phyloP scores from a whole-genome alignment of 2,888 invertebrate species.

The Caenorhabditis japonica region DNA sequence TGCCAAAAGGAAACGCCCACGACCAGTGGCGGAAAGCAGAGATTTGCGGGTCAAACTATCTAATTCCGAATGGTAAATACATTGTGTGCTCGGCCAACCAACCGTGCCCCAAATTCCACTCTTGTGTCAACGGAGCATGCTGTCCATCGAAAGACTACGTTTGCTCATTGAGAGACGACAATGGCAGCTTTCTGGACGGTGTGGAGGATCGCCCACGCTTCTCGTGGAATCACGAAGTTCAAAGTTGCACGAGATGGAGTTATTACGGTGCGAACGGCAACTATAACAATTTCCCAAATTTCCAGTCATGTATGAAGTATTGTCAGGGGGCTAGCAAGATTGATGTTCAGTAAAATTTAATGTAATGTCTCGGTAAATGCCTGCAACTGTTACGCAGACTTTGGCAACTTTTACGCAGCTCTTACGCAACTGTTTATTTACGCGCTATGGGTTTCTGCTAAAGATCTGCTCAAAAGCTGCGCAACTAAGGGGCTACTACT shows the following conservation, averaged over 20 bases:
- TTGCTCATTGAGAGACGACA: conserved; percentile 72
- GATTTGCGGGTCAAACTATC: conserved; percentile 68
- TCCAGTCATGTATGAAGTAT: conserved; percentile 60
- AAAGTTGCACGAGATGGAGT: conserved; percentile 73
- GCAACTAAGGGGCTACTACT: too few relatives aligned
- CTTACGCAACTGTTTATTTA: too few relatives aligned
- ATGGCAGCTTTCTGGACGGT: conserved; percentile 72
- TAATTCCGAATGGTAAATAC: conserved; percentile 75
- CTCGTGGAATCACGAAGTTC: conserved; percentile 71
- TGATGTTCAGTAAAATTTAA: too few relatives aligned
- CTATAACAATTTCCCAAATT: conserved; percentile 75
- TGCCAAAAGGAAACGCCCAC: conserved; percentile 55
- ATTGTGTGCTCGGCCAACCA: conserved; percentile 53
- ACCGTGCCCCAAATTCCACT: conserved; percentile 71
- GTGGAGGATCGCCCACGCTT: conserved; percentile 75
- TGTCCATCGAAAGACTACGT: conserved; percentile 74
- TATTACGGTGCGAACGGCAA: conserved; percentile 76
- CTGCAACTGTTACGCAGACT: too few relatives aligned
- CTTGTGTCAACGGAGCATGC: conserved; percentile 69
- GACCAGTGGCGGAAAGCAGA: conserved; percentile 74
- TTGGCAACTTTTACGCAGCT: too few relatives aligned
- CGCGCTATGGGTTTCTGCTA: too few relatives aligned
- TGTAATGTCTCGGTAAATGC: too few relatives aligned
- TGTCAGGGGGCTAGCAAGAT: conserved; percentile 51
- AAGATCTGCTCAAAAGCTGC: too few relatives aligned